These are phyloP conservation scores for Papilio demoleus DNA, from an alignment of 2,888 invertebrate species.

Conservation along the genomic window DNA sequence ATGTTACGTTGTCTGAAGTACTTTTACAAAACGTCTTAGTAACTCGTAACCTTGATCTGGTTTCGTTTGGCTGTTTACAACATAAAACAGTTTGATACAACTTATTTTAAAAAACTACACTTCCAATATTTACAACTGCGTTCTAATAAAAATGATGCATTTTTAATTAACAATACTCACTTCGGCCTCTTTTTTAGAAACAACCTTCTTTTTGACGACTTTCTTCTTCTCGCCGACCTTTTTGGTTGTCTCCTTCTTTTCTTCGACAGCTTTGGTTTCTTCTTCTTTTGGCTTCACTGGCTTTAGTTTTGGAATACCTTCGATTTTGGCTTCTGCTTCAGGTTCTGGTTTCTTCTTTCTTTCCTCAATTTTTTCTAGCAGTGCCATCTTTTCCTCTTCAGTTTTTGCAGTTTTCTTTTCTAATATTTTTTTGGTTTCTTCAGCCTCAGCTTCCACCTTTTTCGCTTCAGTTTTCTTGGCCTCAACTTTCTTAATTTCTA, in stretches of 20 bases:
- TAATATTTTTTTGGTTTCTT: constrained; percentile 72
- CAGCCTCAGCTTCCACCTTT: constrained; percentile 66
- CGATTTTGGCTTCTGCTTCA: constrained; percentile 82
- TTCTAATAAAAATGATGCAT: constrained; percentile 54
- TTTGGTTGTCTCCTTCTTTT: constrained; percentile 68
- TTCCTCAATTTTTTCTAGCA: constrained; percentile 77
- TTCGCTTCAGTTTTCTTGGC: constrained; percentile 67
- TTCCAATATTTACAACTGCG: constrained; percentile 46
- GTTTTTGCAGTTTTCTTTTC: constrained; percentile 79
- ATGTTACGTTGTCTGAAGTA: neutral
- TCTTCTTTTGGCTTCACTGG: constrained; percentile 81
- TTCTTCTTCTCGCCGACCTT: constrained; percentile 71
- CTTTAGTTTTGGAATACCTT: constrained; percentile 85
- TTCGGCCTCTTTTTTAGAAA: constrained; percentile 78
- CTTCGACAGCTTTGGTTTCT: constrained; percentile 74
- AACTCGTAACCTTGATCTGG: constrained; percentile 41
- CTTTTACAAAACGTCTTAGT: constrained; percentile 7
- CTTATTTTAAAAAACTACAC: constrained; percentile 24
- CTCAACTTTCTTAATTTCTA: constrained; percentile 67
- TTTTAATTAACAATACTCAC: constrained; percentile 61
- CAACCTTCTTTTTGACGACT: constrained; percentile 78
- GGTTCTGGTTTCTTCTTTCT: constrained; percentile 68
- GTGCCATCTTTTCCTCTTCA: constrained; percentile 78
- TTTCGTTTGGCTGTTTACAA: constrained; percentile 27
- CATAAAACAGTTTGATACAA: constrained; percentile 18